These are phyloP conservation scores for Sebastes itinus DNA, from an alignment of 2,797 vertebrate species.

Conservation along the genomic window DNA sequence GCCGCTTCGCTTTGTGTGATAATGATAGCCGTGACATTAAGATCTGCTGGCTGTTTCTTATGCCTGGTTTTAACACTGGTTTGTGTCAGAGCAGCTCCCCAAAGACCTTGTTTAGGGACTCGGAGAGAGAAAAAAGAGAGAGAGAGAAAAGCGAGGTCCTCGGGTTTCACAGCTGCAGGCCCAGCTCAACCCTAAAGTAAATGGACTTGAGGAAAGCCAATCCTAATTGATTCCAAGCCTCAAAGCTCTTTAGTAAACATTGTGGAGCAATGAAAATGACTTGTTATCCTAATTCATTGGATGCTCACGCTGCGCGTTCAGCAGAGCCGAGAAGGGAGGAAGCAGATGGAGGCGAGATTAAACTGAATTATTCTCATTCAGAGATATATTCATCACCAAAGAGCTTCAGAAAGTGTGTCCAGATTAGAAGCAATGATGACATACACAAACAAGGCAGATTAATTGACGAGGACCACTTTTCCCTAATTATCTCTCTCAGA, in stretches of 20 bases:
- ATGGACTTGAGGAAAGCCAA: constrained; percentile 83
- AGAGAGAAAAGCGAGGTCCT: constrained; percentile 76
- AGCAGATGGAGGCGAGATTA: constrained; percentile 67
- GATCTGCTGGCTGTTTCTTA: constrained; percentile 71
- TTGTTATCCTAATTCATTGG: constrained; percentile 84
- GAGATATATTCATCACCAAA: constrained; percentile 30
- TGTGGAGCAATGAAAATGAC: constrained; percentile 82
- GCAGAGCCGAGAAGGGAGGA: constrained; percentile 51
- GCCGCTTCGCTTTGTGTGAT: constrained; percentile 69
- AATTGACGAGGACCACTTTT: constrained; percentile 3
- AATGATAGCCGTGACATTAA: constrained; percentile 77
- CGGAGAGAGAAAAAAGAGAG: constrained; percentile 42
- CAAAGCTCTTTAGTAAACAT: constrained; percentile 86
- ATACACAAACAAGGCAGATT: not conserved
- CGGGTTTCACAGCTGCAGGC: constrained; percentile 90
- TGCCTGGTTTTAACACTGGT: constrained; percentile 86
- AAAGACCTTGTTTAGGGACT: constrained; percentile 87
- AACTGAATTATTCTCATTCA: constrained; percentile 57
- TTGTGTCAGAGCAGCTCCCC: constrained; percentile 90
- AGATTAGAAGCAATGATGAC: constrained; percentile 37
- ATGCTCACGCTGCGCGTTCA: constrained; percentile 65
- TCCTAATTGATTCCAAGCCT: constrained; percentile 88
- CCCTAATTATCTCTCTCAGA: constrained; percentile 18
- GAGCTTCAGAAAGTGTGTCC: constrained; percentile 29
- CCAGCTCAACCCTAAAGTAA: constrained; percentile 82